Evolutionary conservation across 2,888 invertebrate species (phyloP).

Genomic region (Hydropsyche betteni): DNA sequence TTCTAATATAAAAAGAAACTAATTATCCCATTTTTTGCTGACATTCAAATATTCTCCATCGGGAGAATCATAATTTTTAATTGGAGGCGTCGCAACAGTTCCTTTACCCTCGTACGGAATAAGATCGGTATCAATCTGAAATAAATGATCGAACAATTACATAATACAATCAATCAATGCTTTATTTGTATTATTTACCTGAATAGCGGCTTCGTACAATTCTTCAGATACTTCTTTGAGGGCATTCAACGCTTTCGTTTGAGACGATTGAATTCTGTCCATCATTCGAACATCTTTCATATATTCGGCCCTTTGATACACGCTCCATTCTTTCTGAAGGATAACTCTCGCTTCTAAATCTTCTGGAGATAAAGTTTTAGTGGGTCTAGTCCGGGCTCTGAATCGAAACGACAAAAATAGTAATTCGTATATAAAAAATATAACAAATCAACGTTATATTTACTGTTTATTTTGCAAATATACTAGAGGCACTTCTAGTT

Average conservation of each 20-base stretch:
- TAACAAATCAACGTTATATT: conserved; percentile 51
- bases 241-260: conserved; percentile 81
- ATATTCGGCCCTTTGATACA: conserved; percentile 73
- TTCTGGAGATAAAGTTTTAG: conserved; percentile 64
- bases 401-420: conserved; percentile 14
- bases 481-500: conserved; percentile 78
- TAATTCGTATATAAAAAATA: conserved; percentile 1
- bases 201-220: conserved; percentile 85
- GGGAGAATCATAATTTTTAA: conserved; percentile 79
- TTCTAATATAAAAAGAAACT: neutral
- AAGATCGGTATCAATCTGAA: conserved; percentile 75
- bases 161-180: too few relatives aligned
- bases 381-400: conserved; percentile 61
- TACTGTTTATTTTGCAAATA: conserved; percentile 74
- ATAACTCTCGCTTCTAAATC: conserved; percentile 71
- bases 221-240: conserved; percentile 84
- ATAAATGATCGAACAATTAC: neutral
- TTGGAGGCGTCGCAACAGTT: conserved; percentile 84
- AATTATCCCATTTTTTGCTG: conserved; percentile 79
- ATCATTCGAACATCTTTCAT: conserved; percentile 73
- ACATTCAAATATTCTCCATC: conserved; percentile 92
- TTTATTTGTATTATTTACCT: conserved; percentile 63
- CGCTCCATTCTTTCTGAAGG: conserved; percentile 79
- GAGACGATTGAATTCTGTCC: conserved; percentile 73
- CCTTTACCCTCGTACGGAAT: conserved; percentile 77